Percentiles rank a stretch among this genome's conserved stretches.
Evolutionary conservation across 2,888 invertebrate genomes (phyloP).

Genomic region (Drosophila kambysellisi): DNA sequence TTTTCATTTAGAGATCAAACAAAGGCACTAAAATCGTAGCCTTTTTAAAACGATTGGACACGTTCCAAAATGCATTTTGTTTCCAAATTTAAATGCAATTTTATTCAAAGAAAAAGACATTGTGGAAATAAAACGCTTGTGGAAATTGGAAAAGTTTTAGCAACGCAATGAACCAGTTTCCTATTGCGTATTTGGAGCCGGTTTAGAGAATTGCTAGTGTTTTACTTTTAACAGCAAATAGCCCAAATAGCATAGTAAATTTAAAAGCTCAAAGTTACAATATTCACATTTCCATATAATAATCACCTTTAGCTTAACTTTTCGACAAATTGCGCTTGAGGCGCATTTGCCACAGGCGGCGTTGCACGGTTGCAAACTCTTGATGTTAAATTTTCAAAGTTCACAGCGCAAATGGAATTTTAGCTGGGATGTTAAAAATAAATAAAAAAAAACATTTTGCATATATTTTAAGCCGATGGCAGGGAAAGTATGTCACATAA

Average conservation of each 20-base stretch:
- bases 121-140: not conserved
- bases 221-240: not conserved
- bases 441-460: conserved; percentile 39
- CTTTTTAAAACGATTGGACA: no score
- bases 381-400: conserved; percentile 1
- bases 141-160: not conserved
- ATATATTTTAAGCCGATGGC: conserved; percentile 46
- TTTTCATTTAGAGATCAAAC: no score
- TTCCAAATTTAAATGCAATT: no score
- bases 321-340: conserved; percentile 6
- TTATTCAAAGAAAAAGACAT: no score
- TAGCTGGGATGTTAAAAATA: conserved; percentile 33
- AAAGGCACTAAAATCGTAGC: no score
- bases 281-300: not conserved
- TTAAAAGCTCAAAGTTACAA: not conserved
- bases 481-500: conserved; percentile 54
- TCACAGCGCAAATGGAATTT: conserved; percentile 9
- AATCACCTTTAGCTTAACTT: not conserved
- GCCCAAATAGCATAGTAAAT: not conserved
- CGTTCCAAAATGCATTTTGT: no score
- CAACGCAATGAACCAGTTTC: not conserved
- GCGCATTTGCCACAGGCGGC: conserved; percentile 4
- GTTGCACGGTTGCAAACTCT: conserved; percentile 11
- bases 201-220: not conserved
- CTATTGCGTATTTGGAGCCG: not conserved